Percentiles rank a stretch among this genome's conserved stretches.
Evolutionary conservation across 1,140 invertebrate genomes (phyloP).

Genomic region (Drosophila ambigua): DNA sequence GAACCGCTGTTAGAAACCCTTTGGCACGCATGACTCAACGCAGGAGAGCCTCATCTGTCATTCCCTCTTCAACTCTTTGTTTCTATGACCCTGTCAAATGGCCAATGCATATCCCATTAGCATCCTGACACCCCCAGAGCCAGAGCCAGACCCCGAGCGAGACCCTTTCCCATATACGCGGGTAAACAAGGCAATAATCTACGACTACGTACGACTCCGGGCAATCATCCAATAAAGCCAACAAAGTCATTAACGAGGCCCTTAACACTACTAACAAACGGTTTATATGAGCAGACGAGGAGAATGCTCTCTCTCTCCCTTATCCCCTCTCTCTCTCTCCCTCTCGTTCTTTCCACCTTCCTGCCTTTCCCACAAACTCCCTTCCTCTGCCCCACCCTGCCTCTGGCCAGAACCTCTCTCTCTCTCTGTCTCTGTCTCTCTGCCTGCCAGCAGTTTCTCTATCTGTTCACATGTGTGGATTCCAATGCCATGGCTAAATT

Average conservation of each 20-base stretch:
- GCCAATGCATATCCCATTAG: slow-evolving; percentile 15
- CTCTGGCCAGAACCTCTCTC: not conserved
- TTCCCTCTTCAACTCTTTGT: not conserved
- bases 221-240: slow-evolving; percentile 65
- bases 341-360: slow-evolving; percentile 1
- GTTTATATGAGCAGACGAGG: slow-evolving; percentile 19
- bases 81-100: slow-evolving; percentile 34
- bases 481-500: slow-evolving; percentile 57
- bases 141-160: not conserved
- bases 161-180: no score
- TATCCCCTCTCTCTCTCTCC: not conserved
- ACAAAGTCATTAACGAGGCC: slow-evolving; percentile 72
- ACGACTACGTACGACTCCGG: slow-evolving; percentile 27
- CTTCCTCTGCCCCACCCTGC: not conserved
- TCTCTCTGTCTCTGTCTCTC: no score
- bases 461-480: slow-evolving; percentile 1
- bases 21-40: no score
- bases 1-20: no score
- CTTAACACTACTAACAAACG: slow-evolving; percentile 62
- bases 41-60: slow-evolving; percentile 1
- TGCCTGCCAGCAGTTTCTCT: no score
- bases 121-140: slow-evolving; percentile 22
- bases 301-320: not conserved
- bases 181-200: slow-evolving; percentile 35
- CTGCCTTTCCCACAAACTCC: not conserved